phyloP scores from a whole-genome alignment of 2,113 vertebrate genomes.

The Anguilla rostrata region DNA sequence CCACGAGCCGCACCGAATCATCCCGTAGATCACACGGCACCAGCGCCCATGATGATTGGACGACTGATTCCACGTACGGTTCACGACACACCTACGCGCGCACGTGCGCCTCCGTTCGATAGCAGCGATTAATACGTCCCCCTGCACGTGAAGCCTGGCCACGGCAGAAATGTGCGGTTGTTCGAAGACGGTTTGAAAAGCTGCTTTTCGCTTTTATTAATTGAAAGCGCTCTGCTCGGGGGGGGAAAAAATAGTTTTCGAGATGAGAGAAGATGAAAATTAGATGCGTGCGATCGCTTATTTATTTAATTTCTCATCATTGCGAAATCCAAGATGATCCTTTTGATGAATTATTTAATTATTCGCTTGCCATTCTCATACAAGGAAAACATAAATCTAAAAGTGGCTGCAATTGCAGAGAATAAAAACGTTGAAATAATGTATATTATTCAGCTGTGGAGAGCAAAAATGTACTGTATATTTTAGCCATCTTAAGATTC shows the following conservation, averaged over 20 bases:
- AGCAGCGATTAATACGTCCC: background rate
- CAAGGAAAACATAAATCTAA: background rate
- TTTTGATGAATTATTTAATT: background rate
- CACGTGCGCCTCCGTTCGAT: background rate
- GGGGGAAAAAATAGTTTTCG: too few relatives aligned
- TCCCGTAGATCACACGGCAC: background rate
- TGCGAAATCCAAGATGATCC: background rate
- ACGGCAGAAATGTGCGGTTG: background rate
- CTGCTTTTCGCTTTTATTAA: background rate
- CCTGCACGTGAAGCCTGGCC: background rate
- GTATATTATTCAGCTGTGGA: background rate
- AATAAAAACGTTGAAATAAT: background rate
- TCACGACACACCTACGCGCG: background rate
- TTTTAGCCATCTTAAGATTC: background rate
- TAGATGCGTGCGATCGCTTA: background rate
- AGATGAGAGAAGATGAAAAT: background rate
- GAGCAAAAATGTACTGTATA: background rate
- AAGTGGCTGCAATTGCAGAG: background rate
- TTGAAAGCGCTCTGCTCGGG: background rate
- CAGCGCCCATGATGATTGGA: background rate
- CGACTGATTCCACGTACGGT: background rate
- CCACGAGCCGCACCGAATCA: background rate
- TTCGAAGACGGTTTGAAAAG: background rate
- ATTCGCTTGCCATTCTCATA: background rate
- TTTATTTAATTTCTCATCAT: background rate